Conservation (phyloP, 1,140 invertebrate genomes). For the Achroia grisella region DNA sequence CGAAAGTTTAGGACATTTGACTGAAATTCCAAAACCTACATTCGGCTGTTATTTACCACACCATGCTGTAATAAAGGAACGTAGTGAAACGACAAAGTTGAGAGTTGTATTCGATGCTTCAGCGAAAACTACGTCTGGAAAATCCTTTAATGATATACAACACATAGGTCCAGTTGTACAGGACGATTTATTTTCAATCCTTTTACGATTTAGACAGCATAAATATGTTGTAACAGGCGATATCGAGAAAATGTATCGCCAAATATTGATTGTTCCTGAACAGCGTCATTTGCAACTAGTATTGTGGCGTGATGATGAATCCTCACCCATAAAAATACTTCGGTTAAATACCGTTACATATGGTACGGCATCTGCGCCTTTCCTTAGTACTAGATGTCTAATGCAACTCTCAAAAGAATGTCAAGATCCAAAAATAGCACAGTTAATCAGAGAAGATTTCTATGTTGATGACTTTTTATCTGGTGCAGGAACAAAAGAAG, state of each 20-base stretch:
- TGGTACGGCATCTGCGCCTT: neutral
- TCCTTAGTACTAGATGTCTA: neutral
- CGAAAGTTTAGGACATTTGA: neutral
- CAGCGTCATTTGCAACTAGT: neutral
- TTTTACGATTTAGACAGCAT: no score
- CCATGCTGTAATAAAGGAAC: neutral
- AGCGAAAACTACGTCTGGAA: neutral
- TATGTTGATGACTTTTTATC: neutral
- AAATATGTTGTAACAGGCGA: no score
- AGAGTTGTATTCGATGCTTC: conserved; percentile 4
- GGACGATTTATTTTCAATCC: no score
- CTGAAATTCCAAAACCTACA: neutral
- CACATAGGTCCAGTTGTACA: no score
- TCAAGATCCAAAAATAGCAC: neutral
- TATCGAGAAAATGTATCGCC: conserved; percentile 2
- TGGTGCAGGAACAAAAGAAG: neutral
- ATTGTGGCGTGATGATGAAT: neutral
- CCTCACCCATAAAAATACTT: neutral
- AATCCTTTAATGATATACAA: no score
- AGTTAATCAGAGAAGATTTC: neutral
- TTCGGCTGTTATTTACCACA: conserved; percentile 1
- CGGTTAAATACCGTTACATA: neutral
- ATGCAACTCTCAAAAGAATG: neutral
- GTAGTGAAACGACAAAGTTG: conserved; percentile 5
- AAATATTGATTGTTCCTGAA: neutral